phyloP scores from a whole-genome alignment of 2,888 invertebrate genomes.

The Xestoiulus laeticollis region DNA sequence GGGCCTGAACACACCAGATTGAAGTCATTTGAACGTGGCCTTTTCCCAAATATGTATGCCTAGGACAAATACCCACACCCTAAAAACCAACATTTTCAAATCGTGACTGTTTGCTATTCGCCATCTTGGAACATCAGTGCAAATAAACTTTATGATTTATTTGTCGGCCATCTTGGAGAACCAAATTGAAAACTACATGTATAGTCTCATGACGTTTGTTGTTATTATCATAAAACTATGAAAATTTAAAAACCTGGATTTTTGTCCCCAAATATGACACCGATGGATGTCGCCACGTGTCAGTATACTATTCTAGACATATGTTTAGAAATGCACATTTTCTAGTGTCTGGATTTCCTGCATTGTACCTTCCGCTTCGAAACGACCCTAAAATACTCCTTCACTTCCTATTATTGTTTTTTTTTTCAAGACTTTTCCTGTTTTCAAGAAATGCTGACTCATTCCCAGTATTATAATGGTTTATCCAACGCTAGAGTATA shows the following conservation, averaged over 20 bases:
- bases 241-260: no score
- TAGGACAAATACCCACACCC: not conserved
- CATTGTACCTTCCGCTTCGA: not conserved
- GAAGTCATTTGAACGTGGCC: not conserved
- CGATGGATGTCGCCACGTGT: not conserved
- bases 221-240: no score
- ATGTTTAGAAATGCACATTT: no score
- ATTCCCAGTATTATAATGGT: not conserved
- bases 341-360: not conserved
- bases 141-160: not conserved
- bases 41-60: not conserved
- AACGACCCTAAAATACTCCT: not conserved
- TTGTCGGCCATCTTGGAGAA: no score
- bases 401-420: constrained; percentile 27
- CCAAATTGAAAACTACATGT: no score
- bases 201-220: no score
- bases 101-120: not conserved
- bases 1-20: not conserved
- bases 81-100: not conserved
- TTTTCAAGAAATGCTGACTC: not conserved
- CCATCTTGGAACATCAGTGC: not conserved
- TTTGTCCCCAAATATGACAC: no score
- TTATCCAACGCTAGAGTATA: not conserved
- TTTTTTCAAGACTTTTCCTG: not conserved
- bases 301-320: not conserved